A percentile compares a stretch with the other conserved stretches of the same genome.
These are phyloP conservation scores for Heterochromis multidens DNA, from an alignment of 2,113 vertebrate genomes.

Conservation along the genomic window DNA sequence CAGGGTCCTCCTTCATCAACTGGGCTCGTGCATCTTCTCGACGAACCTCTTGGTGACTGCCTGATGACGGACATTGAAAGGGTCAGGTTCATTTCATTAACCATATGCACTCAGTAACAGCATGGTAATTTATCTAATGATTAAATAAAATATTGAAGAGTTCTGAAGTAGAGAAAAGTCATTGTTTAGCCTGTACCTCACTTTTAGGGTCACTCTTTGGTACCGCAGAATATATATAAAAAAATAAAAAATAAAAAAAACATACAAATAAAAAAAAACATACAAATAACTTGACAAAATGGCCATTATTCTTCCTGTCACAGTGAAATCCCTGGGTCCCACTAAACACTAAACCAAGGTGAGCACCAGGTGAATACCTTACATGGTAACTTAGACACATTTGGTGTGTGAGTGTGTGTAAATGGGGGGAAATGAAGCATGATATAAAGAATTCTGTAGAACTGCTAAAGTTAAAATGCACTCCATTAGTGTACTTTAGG, in stretches of 20 bases:
- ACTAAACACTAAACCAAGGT: background rate
- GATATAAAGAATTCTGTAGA: too few species aligned
- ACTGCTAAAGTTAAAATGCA: too few species aligned
- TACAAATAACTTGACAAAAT: background rate
- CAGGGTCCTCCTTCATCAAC: slow-evolving; percentile 98
- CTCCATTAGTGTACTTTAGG: too few species aligned
- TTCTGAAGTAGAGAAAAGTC: background rate
- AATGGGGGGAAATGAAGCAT: too few species aligned
- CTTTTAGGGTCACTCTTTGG: background rate
- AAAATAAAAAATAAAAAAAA: too few species aligned
- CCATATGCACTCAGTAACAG: background rate
- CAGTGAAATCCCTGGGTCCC: background rate
- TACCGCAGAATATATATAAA: background rate
- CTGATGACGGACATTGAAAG: slow-evolving; percentile 54
- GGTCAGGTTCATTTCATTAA: background rate
- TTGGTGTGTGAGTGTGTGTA: too few species aligned
- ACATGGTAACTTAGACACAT: too few species aligned
- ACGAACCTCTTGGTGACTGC: slow-evolving; percentile 91
- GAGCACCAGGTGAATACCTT: background rate
- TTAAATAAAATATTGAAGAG: background rate
- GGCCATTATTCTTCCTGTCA: background rate
- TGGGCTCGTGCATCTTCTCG: slow-evolving; percentile 97
- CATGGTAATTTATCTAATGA: background rate
- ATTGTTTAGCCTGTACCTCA: background rate
- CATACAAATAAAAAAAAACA: too few species aligned